Evolutionary conservation across 2,113 vertebrate species (phyloP), one percentile per base, ranked within the genome.

Genomic region (Alligator sinensis): DNA sequence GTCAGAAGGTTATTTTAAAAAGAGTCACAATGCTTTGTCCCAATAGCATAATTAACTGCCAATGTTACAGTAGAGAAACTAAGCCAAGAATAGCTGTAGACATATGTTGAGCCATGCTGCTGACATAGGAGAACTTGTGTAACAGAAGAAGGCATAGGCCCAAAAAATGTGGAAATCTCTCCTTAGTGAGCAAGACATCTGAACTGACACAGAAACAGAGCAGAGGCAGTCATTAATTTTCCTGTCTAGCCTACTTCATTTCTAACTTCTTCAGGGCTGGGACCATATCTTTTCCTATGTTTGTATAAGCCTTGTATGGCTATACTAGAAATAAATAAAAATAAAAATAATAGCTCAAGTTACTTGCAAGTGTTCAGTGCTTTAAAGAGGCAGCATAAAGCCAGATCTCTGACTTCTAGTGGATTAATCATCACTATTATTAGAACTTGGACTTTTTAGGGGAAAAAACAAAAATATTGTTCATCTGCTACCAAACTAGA

Each of bases 1-100:
- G 0, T 60, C 60, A 54, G 5, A 64, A 60, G 16, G 9, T 25
- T 25, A 81, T 58, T 86, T 80, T 11, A 86, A 28, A 58, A 63
- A 84, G n/a, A 34, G 12, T 24, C 54, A 54, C 62, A n/a, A 13
- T 22, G 6, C 47, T 34, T 59, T 59, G 25, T 30, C 30, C 16
- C 28, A 55, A 62, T 18, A 5, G 5, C 0, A 28, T 18, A 11
- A 54, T 4, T n/a, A 80, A 57, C 21, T 0, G 0, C 55, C 55
- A 55, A 38, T 0, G 0, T 2, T 7, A 8, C 0, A 0, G 16
- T n/a, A 13, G 0, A 0, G 63, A 62, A 62, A 25, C 76, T 16
- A 16, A 27, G 3, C 9, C 61, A 10, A 62, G 2, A 55, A 57
- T 1, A 1, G 17, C 14, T 11, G 47, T 21, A 9, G 28, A 27